A percentile compares a stretch with the other conserved stretches of the same genome.
These are phyloP conservation scores for Apeira syringaria DNA, from an alignment of 2,888 invertebrate genomes.

Conservation along the genomic window DNA sequence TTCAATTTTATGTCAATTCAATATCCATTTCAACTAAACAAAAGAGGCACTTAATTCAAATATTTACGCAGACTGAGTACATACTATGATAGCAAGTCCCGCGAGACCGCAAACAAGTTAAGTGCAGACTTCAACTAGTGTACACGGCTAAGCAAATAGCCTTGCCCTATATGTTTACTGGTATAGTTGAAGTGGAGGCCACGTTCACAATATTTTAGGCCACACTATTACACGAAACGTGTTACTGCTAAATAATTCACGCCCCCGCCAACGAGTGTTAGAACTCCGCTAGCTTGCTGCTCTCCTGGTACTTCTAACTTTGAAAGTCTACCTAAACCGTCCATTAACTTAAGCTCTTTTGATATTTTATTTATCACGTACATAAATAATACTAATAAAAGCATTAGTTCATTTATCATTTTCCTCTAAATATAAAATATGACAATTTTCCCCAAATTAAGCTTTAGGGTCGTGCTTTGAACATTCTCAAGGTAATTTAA, in stretches of 20 bases:
- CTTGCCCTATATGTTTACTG: constrained; percentile 35
- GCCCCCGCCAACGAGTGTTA: constrained; percentile 30
- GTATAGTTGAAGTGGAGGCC: constrained; percentile 28
- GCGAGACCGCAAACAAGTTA: constrained; percentile 4
- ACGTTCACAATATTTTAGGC: constrained; percentile 48
- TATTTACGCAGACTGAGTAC: too few species aligned
- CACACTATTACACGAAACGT: constrained; percentile 35
- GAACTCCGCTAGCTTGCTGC: constrained; percentile 33
- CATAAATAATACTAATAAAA: too few species aligned
- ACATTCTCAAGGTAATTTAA: too few species aligned
- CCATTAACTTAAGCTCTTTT: constrained; percentile 40
- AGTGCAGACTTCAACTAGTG: constrained; percentile 21
- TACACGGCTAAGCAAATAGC: constrained; percentile 25
- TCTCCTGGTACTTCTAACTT: constrained; percentile 35
- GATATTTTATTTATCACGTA: too few species aligned
- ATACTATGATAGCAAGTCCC: constrained; percentile 5
- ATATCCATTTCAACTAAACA: too few species aligned
- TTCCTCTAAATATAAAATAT: too few species aligned
- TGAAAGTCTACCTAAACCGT: constrained; percentile 16
- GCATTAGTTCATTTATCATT: too few species aligned
- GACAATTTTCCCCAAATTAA: too few species aligned
- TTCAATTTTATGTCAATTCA: too few species aligned
- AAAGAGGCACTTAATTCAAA: too few species aligned
- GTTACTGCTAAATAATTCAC: constrained; percentile 28
- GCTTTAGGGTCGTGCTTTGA: too few species aligned